These are phyloP conservation scores for Petaurus breviceps DNA, from an alignment of 2,113 vertebrate species.

Conservation along the genomic window DNA sequence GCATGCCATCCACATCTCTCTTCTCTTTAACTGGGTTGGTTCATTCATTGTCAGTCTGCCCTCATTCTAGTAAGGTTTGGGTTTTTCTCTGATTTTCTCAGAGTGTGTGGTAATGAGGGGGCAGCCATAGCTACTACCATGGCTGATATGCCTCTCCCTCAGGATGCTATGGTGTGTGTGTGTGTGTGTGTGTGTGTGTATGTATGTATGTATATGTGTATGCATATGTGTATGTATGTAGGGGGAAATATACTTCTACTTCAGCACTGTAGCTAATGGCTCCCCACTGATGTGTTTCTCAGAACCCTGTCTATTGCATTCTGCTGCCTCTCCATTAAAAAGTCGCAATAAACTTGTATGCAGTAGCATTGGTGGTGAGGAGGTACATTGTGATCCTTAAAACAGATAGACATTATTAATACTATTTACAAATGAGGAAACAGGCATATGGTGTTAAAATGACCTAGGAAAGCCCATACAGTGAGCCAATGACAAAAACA, in stretches of 20 bases:
- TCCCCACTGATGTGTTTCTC: neutral
- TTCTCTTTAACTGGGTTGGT: neutral
- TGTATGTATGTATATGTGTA: neutral
- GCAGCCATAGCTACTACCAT: too few species aligned
- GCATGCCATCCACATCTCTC: neutral
- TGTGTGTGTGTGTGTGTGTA: neutral
- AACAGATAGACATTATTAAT: neutral
- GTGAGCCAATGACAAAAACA: neutral
- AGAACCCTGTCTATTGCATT: neutral
- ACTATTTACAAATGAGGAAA: conserved; percentile 27
- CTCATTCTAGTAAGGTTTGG: neutral
- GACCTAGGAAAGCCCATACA: neutral
- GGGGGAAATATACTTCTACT: neutral
- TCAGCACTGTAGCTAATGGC: neutral
- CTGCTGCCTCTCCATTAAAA: neutral
- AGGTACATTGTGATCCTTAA: neutral
- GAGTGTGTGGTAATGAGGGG: neutral
- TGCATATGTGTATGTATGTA: too few species aligned
- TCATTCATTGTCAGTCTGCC: neutral
- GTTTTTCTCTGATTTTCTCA: neutral
- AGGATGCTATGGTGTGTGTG: neutral
- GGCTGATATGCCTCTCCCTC: too few species aligned
- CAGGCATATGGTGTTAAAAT: neutral
- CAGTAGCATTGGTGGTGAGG: neutral
- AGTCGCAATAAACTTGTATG: neutral